Base-by-base conservation (phyloP, 2,888 invertebrate genomes). In the Meiosimyza platycephala region DNA sequence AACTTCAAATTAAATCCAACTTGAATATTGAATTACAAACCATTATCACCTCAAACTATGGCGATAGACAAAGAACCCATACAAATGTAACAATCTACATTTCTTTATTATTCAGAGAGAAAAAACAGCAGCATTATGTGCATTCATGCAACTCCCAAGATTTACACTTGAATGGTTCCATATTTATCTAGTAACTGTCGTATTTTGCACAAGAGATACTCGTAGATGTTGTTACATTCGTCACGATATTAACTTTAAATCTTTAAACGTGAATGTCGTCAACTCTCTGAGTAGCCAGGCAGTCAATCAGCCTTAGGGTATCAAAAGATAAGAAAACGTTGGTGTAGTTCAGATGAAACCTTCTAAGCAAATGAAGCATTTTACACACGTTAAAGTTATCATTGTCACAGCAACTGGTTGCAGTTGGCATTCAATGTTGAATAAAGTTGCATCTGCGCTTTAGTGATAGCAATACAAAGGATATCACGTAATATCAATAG, bases 361-460 rank as follows among this genome's bases (percentile, higher is more conserved):
- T 18, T 15, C 18, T 18, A 12, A 50, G 60, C 40, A 40, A 28
- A 50, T 28, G 64, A 51, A 47, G 47, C 62, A 47, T 40, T 63
- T 40, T 9, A 48, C 12, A 7, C 48, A 54, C 54, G 54, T 28
- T 51, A 50, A 55, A 15, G 54, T 11, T 13, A 51, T 60, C 33
- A 11, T 22, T 16, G 50, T 1, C 22, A 55, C 60, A 18, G 59
- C 59, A 28, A 28, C 33, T 64, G 50, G n/a, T 33, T 6, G 13
- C 50, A 73, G 69, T 75, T 52, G 18, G 18, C 60, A 64, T 60
- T 72, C 69, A 73, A 55, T 51, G 66, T 71, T 73, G 73, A 68
- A 69, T 71, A 65, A 68, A 55, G 62, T 73, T 73, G 65, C 55
- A 68, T 18, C 55, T 48, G 47, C 16, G 33, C 16, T 33, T 54